Conservation (phyloP, 2,113 vertebrate species). For the Numida meleagris region DNA sequence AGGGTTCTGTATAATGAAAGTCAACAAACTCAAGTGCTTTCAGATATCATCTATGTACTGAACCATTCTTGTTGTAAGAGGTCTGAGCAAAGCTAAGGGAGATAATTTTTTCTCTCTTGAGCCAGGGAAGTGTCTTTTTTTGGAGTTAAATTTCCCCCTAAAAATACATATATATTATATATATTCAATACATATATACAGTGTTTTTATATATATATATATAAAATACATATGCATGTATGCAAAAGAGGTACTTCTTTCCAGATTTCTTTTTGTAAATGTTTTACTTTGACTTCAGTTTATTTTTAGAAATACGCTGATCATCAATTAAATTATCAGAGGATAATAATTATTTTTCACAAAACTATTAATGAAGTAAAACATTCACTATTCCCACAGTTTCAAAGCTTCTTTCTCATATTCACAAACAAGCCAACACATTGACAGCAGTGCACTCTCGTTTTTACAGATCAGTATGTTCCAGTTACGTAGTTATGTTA, state of each 20-base stretch:
- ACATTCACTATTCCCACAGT: background rate
- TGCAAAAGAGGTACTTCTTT: background rate
- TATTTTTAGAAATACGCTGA: background rate
- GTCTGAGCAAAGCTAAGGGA: background rate
- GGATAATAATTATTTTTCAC: background rate
- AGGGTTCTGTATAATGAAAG: background rate
- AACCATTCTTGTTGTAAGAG: background rate
- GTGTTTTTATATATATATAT: too few relatives aligned
- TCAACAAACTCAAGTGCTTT: background rate
- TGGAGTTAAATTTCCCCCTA: background rate
- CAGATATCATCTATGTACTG: background rate
- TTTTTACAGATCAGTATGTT: background rate
- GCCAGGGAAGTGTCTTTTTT: background rate
- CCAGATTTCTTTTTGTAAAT: background rate
- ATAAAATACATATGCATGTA: too few relatives aligned
- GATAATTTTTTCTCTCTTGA: background rate
- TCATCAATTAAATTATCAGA: background rate
- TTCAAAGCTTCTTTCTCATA: background rate
- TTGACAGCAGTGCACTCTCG: background rate
- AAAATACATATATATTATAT: too few relatives aligned
- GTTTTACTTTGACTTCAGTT: background rate
- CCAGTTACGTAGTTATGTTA: background rate
- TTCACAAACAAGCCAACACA: background rate
- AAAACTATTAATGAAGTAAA: background rate
- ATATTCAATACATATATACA: too few relatives aligned